Evolutionary conservation across 2,113 vertebrate genomes (phyloP), one percentile per base, ranked within the genome.

Genomic region (Uropsilus gracilis): DNA sequence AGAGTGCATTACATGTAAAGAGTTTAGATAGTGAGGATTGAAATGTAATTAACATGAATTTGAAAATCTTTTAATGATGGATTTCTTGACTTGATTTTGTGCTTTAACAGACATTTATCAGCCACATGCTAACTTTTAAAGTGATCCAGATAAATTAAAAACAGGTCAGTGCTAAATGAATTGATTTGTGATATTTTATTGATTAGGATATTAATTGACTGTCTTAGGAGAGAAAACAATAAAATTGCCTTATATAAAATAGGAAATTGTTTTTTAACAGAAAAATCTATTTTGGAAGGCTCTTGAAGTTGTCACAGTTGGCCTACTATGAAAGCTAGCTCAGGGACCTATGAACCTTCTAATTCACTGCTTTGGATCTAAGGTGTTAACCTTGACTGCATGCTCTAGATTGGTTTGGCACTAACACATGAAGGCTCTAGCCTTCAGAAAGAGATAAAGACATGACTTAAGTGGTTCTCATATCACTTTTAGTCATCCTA

Each of bases 1-100:
- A 86, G 32, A 83, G 83, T 78, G 63, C 28, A 50, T 86, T 77
- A 95, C 68, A 81, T n/a, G 59, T 80, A 78, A 91, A 20, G 7
- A 83, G 42, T 17, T 77, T 86, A 72, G 89, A 39, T 83, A 48
- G 82, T 37, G n/a, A n/a, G 12, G 16, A 71, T 44, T 77, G 14
- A 59, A 84, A 66, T 71, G 4, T 57, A 92, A 71, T 86, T 82
- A 89, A 26, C 37, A 68, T 88, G 32, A 75, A 14, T 68, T 63
- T 34, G 48, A 37, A 8, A 37, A 8, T 0, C 44, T 83, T 94
- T 90, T 78, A 20, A 59, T 64, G 83, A 59, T 83, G 30, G 13
- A 57, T 80, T 12, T 3, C 32, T 96, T 26, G 13, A 53, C 53
- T 89, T 91, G 34, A 61, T 63, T 92, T 87, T 90, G 18, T 78